Conservation (phyloP, 2,888 invertebrate species). For the Spialia ferax region DNA sequence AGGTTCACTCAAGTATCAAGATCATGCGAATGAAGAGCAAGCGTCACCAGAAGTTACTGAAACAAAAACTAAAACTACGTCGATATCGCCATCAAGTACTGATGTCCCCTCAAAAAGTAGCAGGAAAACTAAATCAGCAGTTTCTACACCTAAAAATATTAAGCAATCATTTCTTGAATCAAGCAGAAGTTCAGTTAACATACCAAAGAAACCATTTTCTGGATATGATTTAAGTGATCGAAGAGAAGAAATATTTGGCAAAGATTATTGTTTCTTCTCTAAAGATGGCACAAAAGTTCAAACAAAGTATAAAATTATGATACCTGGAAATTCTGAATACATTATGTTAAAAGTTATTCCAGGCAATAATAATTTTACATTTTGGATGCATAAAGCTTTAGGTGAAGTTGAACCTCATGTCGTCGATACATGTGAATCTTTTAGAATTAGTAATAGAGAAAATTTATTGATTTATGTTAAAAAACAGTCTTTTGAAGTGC, state of each 20-base stretch:
- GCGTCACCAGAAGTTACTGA: conserved; percentile 47
- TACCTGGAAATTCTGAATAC: conserved; percentile 73
- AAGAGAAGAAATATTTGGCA: conserved; percentile 77
- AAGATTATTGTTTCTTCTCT: conserved; percentile 72
- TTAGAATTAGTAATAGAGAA: conserved; percentile 70
- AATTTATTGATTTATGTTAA: conserved; percentile 68
- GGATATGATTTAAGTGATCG: conserved; percentile 76
- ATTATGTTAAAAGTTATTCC: conserved; percentile 65
- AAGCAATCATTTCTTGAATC: conserved; percentile 50
- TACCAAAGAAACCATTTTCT: conserved; percentile 62
- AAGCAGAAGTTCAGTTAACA: conserved; percentile 43
- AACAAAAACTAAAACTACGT: conserved; percentile 52
- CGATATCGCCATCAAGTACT: conserved; percentile 49
- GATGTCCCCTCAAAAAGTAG: conserved; percentile 59
- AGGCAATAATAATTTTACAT: conserved; percentile 67
- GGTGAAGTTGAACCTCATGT: conserved; percentile 59
- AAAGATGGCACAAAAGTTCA: conserved; percentile 71
- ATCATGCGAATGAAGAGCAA: conserved; percentile 55
- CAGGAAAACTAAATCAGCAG: conserved; percentile 59
- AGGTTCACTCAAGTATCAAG: conserved; percentile 75
- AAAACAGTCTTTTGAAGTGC: conserved; percentile 60
- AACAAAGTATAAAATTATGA: conserved; percentile 66
- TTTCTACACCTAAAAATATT: conserved; percentile 51
- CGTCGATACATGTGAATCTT: conserved; percentile 65
- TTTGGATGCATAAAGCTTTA: conserved; percentile 73